Conservation (phyloP, 2,113 vertebrate species). For the Epinephelus moara region DNA sequence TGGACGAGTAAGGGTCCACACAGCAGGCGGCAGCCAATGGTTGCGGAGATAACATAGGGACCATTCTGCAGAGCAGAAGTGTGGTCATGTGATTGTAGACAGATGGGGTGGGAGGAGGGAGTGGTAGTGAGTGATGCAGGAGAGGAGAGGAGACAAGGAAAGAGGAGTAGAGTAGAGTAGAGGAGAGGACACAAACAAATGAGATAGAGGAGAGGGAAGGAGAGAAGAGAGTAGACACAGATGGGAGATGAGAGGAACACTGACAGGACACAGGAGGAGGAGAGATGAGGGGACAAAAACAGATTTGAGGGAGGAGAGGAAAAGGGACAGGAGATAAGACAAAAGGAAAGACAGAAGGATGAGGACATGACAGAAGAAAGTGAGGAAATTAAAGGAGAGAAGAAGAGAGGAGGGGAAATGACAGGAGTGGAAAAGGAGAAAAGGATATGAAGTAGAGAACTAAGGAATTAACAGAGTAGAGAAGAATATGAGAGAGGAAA, state of each 20-base stretch:
- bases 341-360: not conserved
- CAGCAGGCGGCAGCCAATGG: constrained; percentile 63
- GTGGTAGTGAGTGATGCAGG: constrained; percentile 36
- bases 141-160: constrained; percentile 1
- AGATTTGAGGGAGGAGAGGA: not conserved
- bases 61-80: constrained; percentile 71
- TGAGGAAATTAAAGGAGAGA: not conserved
- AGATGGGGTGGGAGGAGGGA: constrained; percentile 71
- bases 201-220: not conserved
- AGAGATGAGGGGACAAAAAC: not conserved
- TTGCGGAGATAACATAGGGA: constrained; percentile 33
- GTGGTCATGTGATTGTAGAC: constrained; percentile 75
- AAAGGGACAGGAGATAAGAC: not conserved
- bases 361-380: not conserved
- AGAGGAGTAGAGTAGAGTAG: not conserved
- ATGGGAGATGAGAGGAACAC: not conserved
- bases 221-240: not conserved
- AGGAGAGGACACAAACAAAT: no score
- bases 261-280: not conserved
- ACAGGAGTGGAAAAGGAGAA: not conserved
- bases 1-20: constrained; percentile 62
- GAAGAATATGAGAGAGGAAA: not conserved
- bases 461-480: not conserved
- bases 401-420: not conserved
- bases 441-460: not conserved